A percentile compares a stretch with the other conserved stretches of the same genome.
phyloP scores from a whole-genome alignment of 2,113 vertebrate species.

The Mustela lutreola region DNA sequence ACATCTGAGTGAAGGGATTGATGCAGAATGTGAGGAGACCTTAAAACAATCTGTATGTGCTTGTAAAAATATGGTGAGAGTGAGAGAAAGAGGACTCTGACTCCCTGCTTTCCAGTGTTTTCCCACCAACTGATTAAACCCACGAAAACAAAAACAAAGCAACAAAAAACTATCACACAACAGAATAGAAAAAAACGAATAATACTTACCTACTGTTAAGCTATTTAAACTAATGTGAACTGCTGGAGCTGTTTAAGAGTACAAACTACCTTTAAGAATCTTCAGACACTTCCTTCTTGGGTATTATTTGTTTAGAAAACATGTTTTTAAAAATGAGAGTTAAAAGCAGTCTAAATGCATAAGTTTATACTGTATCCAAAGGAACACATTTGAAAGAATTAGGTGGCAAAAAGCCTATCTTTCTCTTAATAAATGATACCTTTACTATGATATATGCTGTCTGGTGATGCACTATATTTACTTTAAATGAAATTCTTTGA shows the following conservation, averaged over 20 bases:
- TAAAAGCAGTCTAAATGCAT: neutral
- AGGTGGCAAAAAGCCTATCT: slow-evolving; percentile 65
- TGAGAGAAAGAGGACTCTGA: neutral
- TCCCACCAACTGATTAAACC: neutral
- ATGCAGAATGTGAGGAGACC: neutral
- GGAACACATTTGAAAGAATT: neutral
- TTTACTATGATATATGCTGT: slow-evolving; percentile 77
- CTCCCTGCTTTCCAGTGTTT: neutral
- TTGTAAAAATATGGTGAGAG: neutral
- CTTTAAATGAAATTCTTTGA: slow-evolving; percentile 84
- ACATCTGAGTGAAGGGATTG: neutral
- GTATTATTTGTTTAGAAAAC: slow-evolving; percentile 58
- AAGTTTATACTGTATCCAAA: neutral
- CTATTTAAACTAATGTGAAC: neutral
- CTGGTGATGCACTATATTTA: slow-evolving; percentile 78
- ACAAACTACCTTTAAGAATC: neutral
- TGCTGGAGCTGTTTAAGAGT: neutral
- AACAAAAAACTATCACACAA: neutral
- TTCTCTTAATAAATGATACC: slow-evolving; percentile 81
- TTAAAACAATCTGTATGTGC: neutral
- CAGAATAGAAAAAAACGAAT: neutral
- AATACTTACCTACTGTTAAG: neutral
- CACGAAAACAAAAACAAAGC: neutral
- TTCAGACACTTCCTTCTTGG: neutral
- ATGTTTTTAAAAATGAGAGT: neutral